Evolutionary conservation across 2,797 vertebrate genomes (phyloP).

Genomic region (Spondyliosoma cantharus): DNA sequence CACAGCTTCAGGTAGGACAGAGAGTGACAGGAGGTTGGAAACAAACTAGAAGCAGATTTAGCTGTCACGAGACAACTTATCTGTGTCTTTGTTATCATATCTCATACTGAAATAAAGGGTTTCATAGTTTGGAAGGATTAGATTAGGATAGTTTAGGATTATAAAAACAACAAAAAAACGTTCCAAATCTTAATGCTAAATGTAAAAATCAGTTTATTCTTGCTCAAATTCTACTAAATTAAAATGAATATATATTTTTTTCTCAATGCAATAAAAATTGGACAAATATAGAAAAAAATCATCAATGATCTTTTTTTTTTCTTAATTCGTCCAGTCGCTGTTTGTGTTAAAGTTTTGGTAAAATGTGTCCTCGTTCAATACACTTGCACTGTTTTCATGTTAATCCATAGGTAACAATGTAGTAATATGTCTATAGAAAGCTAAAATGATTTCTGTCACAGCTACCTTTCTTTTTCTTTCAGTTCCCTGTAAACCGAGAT

Average conservation of each 20-base stretch:
- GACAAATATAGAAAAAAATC: background rate
- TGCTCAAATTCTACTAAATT: background rate
- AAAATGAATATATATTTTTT: background rate
- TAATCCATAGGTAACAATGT: background rate
- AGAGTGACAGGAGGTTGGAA: background rate
- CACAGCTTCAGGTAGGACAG: slow-evolving; percentile 74
- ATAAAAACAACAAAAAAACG: background rate
- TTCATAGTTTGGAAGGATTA: no score
- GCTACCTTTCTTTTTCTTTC: slow-evolving; percentile 2
- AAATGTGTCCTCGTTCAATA: background rate
- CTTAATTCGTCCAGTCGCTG: background rate
- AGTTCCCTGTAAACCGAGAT: slow-evolving; percentile 80
- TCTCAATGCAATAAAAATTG: background rate
- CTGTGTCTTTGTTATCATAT: background rate
- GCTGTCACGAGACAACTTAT: background rate
- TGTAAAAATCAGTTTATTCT: background rate
- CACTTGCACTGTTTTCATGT: background rate
- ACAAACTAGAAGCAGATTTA: background rate
- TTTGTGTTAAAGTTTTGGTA: background rate
- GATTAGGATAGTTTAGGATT: no score
- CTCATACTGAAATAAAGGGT: background rate
- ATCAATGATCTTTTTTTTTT: no score
- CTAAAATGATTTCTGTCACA: background rate
- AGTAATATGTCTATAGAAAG: background rate
- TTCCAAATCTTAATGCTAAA: background rate